Evolutionary conservation across 2,113 vertebrate genomes (phyloP).

Genomic region (Sphyrna mokarran): DNA sequence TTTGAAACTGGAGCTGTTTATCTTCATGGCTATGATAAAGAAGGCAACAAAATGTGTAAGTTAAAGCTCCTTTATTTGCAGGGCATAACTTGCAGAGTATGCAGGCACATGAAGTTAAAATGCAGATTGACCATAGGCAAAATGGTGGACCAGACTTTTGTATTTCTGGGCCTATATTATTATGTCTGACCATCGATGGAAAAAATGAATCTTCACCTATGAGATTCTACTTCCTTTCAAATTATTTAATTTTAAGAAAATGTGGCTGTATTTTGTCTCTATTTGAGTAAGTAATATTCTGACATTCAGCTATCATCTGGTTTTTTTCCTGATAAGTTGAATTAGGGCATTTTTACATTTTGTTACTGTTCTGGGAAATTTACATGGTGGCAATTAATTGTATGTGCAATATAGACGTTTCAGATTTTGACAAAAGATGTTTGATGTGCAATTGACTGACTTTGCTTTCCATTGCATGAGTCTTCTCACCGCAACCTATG

Average conservation of each 20-base stretch:
- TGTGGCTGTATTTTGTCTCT: not conserved
- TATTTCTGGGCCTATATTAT: not conserved
- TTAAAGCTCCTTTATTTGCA: constrained; percentile 38
- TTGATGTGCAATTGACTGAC: not conserved
- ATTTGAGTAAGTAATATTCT: not conserved
- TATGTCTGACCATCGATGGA: not conserved
- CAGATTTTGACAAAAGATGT: not conserved
- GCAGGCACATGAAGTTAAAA: not conserved
- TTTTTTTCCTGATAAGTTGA: not conserved
- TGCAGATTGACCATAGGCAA: not conserved
- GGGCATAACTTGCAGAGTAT: not conserved
- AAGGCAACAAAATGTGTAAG: constrained; percentile 92
- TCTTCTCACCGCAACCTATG: not conserved
- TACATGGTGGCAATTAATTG: not conserved
- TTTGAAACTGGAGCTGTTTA: constrained; percentile 80
- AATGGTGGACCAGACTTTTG: too few species aligned
- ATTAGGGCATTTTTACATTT: not conserved
- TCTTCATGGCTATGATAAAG: constrained; percentile 94
- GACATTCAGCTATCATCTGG: not conserved
- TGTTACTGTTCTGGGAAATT: not conserved
- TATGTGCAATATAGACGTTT: not conserved
- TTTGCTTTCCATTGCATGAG: not conserved
- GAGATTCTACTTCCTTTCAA: not conserved
- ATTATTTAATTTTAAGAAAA: not conserved
- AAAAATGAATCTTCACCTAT: not conserved